Evolutionary conservation across 2,113 vertebrate genomes (phyloP).

Genomic region (cat (Felis catus)): F.catus_Fca126_mat1.0 CM031426.1:52232501-52233000

Average conservation of each 20-base stretch:
- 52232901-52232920: neutral
- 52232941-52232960: neutral
- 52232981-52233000: neutral
- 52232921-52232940: neutral
- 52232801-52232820: neutral
- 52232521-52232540: neutral
- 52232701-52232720: neutral
- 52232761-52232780: neutral
- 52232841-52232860: neutral
- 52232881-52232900: neutral
- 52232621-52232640: neutral
- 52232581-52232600: neutral
- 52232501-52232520: neutral
- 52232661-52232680: neutral
- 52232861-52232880: neutral
- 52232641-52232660: neutral
- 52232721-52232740: neutral
- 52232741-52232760: neutral
- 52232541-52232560: neutral
- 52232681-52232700: neutral
- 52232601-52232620: neutral
- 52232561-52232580: neutral
- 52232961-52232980: neutral
- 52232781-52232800: neutral
- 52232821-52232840: neutral